phyloP scores from a whole-genome alignment of 2,797 vertebrate genomes.

The Brotula barbata region DNA sequence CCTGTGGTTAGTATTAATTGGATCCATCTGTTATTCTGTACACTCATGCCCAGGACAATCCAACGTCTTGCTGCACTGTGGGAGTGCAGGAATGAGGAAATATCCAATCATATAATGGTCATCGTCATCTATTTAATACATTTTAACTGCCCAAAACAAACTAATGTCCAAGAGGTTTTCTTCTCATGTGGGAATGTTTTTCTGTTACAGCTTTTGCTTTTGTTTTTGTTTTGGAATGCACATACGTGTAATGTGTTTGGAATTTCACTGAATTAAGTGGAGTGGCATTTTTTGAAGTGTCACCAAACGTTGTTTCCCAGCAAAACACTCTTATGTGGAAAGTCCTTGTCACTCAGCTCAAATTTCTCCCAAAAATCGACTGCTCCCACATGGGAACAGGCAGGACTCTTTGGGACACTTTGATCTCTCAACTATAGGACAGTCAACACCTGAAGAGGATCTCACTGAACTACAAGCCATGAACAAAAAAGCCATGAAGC shows the following conservation, averaged over 20 bases:
- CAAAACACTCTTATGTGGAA: not conserved
- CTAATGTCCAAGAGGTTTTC: no score
- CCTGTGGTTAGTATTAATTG: constrained; percentile 39
- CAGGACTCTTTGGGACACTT: constrained; percentile 33
- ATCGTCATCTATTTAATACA: no score
- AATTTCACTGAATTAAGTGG: no score
- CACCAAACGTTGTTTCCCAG: no score
- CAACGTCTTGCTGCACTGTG: constrained; percentile 27
- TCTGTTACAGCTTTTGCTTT: no score
- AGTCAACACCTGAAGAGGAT: not conserved
- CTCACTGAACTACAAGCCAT: not conserved
- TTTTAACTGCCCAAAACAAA: no score
- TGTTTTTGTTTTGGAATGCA: no score
- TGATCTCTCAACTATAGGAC: constrained; percentile 1
- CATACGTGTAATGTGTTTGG: no score
- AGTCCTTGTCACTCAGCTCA: not conserved
- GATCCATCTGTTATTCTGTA: constrained; percentile 40
- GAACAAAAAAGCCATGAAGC: not conserved
- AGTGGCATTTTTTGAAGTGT: no score
- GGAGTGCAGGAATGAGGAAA: constrained; percentile 11
- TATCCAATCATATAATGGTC: not conserved
- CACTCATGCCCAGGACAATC: not conserved
- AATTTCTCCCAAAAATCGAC: not conserved
- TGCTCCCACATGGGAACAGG: constrained; percentile 26
- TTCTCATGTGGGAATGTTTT: no score